phyloP scores from a whole-genome alignment of 1,140 invertebrate genomes.

The Oedothorax gibbosus region DNA sequence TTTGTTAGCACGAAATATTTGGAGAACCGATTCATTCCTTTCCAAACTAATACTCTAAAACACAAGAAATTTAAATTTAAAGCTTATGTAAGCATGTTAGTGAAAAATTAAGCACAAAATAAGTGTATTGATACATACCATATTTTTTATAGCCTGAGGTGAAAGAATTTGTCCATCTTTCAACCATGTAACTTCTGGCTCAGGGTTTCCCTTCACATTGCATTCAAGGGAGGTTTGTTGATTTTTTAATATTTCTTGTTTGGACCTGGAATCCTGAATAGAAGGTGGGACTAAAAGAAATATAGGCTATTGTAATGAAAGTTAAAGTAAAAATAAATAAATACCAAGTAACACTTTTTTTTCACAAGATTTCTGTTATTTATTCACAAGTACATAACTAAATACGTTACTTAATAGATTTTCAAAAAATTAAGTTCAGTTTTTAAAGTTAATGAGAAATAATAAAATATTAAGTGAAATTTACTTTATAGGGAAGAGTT shows the following conservation, averaged over 20 bases:
- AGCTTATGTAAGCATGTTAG: not conserved
- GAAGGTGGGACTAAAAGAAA: conserved; percentile 34
- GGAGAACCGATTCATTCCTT: not conserved
- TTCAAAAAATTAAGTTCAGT: not conserved
- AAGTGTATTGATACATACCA: not conserved
- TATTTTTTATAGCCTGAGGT: conserved; percentile 12
- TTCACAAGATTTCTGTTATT: not conserved
- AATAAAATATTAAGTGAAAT: not conserved
- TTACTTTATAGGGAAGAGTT: not conserved
- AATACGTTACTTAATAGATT: not conserved
- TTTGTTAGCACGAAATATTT: conserved; percentile 19
- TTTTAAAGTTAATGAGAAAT: not conserved
- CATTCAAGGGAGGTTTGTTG: conserved; percentile 57
- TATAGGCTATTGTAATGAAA: not conserved
- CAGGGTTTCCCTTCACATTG: conserved; percentile 66
- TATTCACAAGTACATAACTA: not conserved
- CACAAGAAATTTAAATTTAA: conserved; percentile 11
- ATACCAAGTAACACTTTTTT: not conserved
- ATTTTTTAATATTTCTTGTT: conserved; percentile 45
- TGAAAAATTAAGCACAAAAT: not conserved
- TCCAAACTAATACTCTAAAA: conserved; percentile 37
- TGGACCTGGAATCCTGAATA: conserved; percentile 25
- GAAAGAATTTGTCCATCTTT: conserved; percentile 64
- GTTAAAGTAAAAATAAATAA: not conserved
- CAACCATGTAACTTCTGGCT: conserved; percentile 69